phyloP scores from a whole-genome alignment of 2,113 vertebrate species.

The Albula goreensis region DNA sequence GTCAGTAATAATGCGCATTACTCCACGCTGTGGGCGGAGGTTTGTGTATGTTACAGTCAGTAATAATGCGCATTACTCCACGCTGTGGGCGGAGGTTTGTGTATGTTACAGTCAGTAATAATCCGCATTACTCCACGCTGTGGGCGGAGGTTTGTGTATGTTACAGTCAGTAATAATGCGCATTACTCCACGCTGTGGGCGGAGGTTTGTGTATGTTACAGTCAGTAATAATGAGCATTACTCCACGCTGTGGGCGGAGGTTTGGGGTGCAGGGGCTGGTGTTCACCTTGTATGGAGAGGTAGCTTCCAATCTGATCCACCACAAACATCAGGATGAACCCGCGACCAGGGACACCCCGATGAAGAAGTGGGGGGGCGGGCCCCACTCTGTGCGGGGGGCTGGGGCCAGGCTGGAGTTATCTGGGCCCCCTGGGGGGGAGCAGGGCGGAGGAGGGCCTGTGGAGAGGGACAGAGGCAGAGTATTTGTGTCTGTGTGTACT shows the following conservation, averaged over 20 bases:
- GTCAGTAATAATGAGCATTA: too few species aligned
- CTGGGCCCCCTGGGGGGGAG: constrained; percentile 9
- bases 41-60: too few species aligned
- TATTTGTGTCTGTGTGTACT: background rate
- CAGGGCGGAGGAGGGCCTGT: constrained; percentile 50
- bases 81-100: too few species aligned
- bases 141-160: too few species aligned
- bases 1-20: too few species aligned
- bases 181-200: too few species aligned
- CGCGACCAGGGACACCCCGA: constrained; percentile 67
- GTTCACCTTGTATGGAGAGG: constrained; percentile 61
- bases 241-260: background rate
- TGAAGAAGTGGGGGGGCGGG: constrained; percentile 60
- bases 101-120: too few species aligned
- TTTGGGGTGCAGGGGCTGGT: background rate
- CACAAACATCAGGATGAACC: constrained; percentile 77
- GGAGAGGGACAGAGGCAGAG: constrained; percentile 17
- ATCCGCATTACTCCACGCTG: too few species aligned
- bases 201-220: too few species aligned
- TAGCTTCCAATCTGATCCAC: constrained; percentile 72
- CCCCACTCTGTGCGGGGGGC: constrained; percentile 18
- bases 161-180: too few species aligned
- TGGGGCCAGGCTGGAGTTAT: constrained; percentile 39
- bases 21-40: too few species aligned
- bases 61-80: too few species aligned